Percentiles rank a stretch among this genome's conserved stretches.
phyloP scores from a whole-genome alignment of 2,797 vertebrate genomes.

The Tarsius wallacei region DNA sequence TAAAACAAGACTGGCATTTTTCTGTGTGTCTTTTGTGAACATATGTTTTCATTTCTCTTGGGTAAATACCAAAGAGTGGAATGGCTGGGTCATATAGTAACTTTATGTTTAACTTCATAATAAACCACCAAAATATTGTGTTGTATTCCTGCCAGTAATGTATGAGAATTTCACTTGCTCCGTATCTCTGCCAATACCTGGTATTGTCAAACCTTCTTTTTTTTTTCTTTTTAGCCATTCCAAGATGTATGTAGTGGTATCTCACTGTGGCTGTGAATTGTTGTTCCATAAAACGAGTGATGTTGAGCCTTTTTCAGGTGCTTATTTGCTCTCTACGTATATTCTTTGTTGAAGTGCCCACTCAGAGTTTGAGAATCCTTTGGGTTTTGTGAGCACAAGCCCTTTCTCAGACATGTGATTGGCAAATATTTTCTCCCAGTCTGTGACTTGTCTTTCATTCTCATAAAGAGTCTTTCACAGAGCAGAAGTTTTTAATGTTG shows the following conservation, averaged over 20 bases:
- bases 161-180: not conserved
- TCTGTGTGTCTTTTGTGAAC: not conserved
- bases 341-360: not conserved
- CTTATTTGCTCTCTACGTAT: not conserved
- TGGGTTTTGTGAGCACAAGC: not conserved
- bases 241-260: not conserved
- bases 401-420: not conserved
- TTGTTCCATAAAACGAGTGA: too few relatives aligned
- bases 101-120: not conserved
- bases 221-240: not conserved
- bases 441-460: not conserved
- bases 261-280: too few relatives aligned
- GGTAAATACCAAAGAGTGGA: not conserved
- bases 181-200: not conserved
- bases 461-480: not conserved
- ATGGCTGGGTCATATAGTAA: not conserved
- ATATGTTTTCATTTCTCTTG: not conserved
- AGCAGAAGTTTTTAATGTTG: not conserved
- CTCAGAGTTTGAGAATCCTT: not conserved
- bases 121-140: not conserved
- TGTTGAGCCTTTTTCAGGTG: fast-evolving
- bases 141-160: not conserved
- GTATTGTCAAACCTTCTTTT: not conserved
- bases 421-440: not conserved
- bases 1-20: not conserved